These are phyloP conservation scores for Tethea ocularis DNA, from an alignment of 2,888 invertebrate genomes.

Conservation along the genomic window DNA sequence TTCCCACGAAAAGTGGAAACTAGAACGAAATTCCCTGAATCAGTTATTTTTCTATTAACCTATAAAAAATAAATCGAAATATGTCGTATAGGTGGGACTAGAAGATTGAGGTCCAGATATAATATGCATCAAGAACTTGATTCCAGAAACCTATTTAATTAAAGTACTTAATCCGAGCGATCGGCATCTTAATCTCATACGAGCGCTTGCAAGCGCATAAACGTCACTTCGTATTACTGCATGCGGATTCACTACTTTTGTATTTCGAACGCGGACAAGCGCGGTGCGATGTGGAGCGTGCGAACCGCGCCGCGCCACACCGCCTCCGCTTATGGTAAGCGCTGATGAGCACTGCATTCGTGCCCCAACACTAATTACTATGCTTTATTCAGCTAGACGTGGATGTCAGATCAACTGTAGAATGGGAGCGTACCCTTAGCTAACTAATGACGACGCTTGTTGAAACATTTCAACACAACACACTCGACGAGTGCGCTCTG, in stretches of 20 bases:
- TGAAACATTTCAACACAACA: conserved; percentile 22
- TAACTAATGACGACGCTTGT: conserved; percentile 24
- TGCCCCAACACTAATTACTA: conserved; percentile 47
- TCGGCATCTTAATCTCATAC: conserved; percentile 18
- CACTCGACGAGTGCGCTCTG: conserved; percentile 4
- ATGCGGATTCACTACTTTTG: conserved; percentile 34
- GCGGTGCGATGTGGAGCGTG: conserved; percentile 16
- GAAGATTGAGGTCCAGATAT: conserved; percentile 3
- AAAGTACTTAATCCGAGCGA: conserved; percentile 1
- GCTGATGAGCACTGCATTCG: conserved; percentile 44
- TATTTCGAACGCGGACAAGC: conserved; percentile 32
- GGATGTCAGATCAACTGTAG: conserved; percentile 15
- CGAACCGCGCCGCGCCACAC: conserved; percentile 32
- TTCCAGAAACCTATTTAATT: background rate
- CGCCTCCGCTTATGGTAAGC: conserved; percentile 42
- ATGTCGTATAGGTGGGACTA: background rate
- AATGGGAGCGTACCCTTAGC: conserved; percentile 21
- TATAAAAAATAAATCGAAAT: background rate
- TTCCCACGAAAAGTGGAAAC: background rate
- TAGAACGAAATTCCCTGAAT: background rate
- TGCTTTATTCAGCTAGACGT: conserved; percentile 20
- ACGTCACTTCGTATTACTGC: conserved; percentile 34
- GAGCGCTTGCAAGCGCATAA: conserved; percentile 16
- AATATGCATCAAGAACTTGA: conserved; percentile 2
- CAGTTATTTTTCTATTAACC: background rate